These are phyloP conservation scores for Furcula furcula DNA, from an alignment of 2,888 invertebrate genomes.

Conservation along the genomic window DNA sequence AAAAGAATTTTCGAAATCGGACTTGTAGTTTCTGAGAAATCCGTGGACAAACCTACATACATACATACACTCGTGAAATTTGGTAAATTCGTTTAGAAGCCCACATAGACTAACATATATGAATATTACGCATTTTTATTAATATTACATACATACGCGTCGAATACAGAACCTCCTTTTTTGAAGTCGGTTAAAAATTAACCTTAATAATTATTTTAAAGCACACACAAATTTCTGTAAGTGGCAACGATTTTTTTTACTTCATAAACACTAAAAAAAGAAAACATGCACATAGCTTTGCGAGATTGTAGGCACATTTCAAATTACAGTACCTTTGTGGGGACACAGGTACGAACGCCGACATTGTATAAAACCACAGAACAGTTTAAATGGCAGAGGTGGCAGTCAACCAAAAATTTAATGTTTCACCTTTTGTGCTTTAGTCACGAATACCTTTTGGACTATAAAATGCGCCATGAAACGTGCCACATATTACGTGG, in stretches of 20 bases:
- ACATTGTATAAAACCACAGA: constrained; percentile 37
- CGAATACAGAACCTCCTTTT: too few relatives aligned
- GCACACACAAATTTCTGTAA: constrained; percentile 30
- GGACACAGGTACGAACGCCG: constrained; percentile 29
- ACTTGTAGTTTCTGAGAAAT: too few relatives aligned
- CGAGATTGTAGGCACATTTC: constrained; percentile 45
- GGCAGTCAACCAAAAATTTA: constrained; percentile 34
- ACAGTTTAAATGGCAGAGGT: constrained; percentile 36
- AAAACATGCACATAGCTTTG: constrained; percentile 23
- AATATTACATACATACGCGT: too few relatives aligned
- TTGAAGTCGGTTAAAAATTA: too few relatives aligned
- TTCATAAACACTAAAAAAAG: constrained; percentile 29
- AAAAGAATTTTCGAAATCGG: too few relatives aligned
- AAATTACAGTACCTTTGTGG: constrained; percentile 43
- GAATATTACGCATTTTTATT: too few relatives aligned
- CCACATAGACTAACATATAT: too few relatives aligned
- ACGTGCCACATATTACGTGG: neutral
- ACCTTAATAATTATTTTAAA: too few relatives aligned
- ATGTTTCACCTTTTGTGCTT: constrained; percentile 22
- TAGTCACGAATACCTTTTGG: constrained; percentile 1
- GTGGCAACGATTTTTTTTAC: constrained; percentile 22
- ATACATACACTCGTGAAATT: too few relatives aligned
- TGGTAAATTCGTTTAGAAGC: too few relatives aligned
- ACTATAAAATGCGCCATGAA: constrained; percentile 1
- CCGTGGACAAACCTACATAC: too few relatives aligned